Percentiles rank a stretch among this genome's conserved stretches.
phyloP scores from a whole-genome alignment of 2,797 vertebrate genomes.

The Siniperca undulata region DNA sequence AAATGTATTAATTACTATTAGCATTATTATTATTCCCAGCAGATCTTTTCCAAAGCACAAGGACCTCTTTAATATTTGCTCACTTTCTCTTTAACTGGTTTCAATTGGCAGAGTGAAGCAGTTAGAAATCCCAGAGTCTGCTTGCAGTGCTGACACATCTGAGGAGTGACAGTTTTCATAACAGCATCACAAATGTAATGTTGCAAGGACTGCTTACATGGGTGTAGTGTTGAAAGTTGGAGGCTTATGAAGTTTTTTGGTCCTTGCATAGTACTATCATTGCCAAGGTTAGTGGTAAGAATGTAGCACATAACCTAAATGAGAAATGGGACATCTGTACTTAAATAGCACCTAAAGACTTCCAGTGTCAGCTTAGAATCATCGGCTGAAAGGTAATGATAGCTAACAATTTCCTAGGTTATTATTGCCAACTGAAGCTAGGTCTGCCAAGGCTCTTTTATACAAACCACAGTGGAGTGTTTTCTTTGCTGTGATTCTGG shows the following conservation, averaged over 20 bases:
- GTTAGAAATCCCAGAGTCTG: slow-evolving; percentile 18
- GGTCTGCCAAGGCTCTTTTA: background rate
- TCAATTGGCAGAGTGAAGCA: slow-evolving; percentile 22
- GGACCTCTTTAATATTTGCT: background rate
- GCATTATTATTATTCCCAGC: background rate
- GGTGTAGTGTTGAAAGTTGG: background rate
- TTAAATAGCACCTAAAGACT: background rate
- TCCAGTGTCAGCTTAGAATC: background rate
- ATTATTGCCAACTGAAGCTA: background rate
- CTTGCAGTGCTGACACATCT: slow-evolving; percentile 36
- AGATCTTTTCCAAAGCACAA: background rate
- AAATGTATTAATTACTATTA: background rate
- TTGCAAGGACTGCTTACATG: slow-evolving; percentile 18
- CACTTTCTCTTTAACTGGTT: background rate
- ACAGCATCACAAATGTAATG: slow-evolving; percentile 13
- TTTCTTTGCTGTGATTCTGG: background rate
- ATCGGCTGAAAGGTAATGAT: background rate
- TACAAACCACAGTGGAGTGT: background rate
- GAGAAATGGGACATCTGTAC: background rate
- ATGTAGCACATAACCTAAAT: background rate
- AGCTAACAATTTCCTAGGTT: background rate
- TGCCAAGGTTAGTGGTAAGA: background rate
- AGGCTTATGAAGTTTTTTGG: background rate
- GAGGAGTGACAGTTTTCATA: slow-evolving; percentile 56
- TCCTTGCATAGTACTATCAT: background rate